These are phyloP conservation scores for Hecatera dysodea DNA, from an alignment of 2,888 invertebrate genomes.

Conservation along the genomic window DNA sequence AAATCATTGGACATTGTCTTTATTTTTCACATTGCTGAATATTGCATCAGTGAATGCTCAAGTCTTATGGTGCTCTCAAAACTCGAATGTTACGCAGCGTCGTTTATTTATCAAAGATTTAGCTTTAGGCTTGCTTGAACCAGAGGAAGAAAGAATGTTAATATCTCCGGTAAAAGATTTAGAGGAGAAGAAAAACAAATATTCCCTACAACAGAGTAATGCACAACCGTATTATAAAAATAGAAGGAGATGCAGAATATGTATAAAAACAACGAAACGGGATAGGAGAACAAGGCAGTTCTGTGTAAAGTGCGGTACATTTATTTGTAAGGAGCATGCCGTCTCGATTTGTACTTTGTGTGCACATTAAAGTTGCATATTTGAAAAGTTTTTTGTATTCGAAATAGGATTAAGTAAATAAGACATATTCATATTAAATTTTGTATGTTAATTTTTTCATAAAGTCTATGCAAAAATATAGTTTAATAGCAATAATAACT, in stretches of 20 bases:
- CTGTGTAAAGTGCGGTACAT: constrained; percentile 81
- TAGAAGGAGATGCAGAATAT: constrained; percentile 80
- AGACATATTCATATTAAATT: constrained; percentile 23
- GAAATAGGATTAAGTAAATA: constrained; percentile 14
- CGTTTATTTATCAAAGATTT: constrained; percentile 82
- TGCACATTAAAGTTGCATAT: constrained; percentile 52
- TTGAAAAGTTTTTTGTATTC: constrained; percentile 25
- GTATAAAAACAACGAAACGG: constrained; percentile 75
- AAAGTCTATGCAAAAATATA: neutral
- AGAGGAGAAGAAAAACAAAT: constrained; percentile 61
- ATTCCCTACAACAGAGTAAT: constrained; percentile 28
- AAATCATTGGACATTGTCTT: constrained; percentile 85
- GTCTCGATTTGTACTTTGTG: constrained; percentile 80
- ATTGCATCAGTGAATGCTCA: constrained; percentile 87
- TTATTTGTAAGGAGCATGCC: constrained; percentile 85
- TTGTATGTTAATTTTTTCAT: constrained; percentile 12
- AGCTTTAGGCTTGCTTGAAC: constrained; percentile 78
- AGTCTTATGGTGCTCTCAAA: constrained; percentile 82
- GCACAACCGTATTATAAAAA: constrained; percentile 67
- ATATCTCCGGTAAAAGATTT: constrained; percentile 57
- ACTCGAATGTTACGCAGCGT: constrained; percentile 73
- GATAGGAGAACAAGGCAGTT: constrained; percentile 82
- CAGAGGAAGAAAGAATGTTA: constrained; percentile 62
- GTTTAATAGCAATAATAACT: neutral
- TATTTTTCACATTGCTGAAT: constrained; percentile 85